phyloP scores from a whole-genome alignment of 2,797 vertebrate species.

The Podarcis siculus region DNA sequence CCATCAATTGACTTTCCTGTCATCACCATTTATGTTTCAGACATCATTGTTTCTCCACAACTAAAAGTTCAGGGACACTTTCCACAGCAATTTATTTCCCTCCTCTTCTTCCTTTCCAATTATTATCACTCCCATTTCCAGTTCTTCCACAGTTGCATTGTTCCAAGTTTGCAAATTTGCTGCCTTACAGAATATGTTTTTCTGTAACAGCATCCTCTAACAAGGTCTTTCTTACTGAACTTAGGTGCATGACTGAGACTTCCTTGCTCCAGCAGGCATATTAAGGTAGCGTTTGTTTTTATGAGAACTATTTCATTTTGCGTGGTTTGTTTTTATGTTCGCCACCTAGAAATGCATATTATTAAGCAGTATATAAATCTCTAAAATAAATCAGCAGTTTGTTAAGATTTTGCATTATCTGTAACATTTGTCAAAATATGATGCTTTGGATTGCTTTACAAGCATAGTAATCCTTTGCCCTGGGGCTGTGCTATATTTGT shows the following conservation, averaged over 20 bases:
- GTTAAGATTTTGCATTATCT: neutral
- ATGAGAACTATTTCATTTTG: no score
- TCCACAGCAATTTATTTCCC: neutral
- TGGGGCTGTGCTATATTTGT: neutral
- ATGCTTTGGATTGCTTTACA: neutral
- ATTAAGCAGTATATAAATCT: no score
- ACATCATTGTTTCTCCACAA: neutral
- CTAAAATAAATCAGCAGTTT: no score
- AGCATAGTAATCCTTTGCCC: neutral
- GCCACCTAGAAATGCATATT: no score
- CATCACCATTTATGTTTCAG: conserved; percentile 6
- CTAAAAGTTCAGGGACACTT: conserved; percentile 14
- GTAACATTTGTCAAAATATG: neutral
- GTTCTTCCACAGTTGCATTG: neutral
- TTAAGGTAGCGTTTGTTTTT: no score
- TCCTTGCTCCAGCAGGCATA: no score
- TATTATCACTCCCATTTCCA: neutral
- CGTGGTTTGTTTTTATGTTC: no score
- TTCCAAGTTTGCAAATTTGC: neutral
- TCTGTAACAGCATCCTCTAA: neutral
- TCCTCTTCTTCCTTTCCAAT: neutral
- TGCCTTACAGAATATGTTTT: neutral
- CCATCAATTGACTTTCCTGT: conserved; percentile 20
- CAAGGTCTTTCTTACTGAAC: no score
- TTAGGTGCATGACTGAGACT: no score